Base-by-base conservation (phyloP, 2,113 vertebrate species). In the Ceuthmochares aereus region DNA sequence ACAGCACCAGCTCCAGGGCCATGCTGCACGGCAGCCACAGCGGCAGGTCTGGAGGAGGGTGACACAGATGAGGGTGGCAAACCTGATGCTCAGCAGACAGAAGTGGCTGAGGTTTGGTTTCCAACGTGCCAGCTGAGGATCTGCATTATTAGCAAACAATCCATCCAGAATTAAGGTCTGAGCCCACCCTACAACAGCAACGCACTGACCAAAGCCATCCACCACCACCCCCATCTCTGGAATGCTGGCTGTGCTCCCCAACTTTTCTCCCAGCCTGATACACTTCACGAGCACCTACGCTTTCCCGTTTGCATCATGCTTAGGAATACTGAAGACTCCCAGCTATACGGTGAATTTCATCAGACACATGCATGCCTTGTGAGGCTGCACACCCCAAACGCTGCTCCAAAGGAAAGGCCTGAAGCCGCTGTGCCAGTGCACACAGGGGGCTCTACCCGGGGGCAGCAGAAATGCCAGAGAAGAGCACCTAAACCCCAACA, bases 131-230 rank as follows among this genome's bases (percentile, higher is more conserved):
- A 69, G n/a, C 12, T 51, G 51, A 67, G 22, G 19, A 58, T 18
- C 4, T 30, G 63, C 19, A 36, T 42, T 54, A 63, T 23, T 1
- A 72, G 66, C 19, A 56, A 70, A 75, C 30, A 81, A 68, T 7
- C 37, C 42, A 19, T 4, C 26, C 12, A 47, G 21, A 90, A 62
- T 11, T 29, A 68, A 56, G 70, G 83, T 21, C 66, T 0, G 8
- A 86, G 88, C 70, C 32, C 37, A 68, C 9, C 29, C 14, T 8
- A 37, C 16, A 8, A 7, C 62, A 70, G 80, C 17, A 30, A 5
- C 1, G 9, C 1, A 13, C 22, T 17, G 52, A 26, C 4, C 43
- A 11, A 20, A 43, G 12, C 16, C 4, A 1, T 4, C 4, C 29
- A 1, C 64, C 29, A 1, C 64, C 3, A 12, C 9, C 36, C 47